phyloP scores from a whole-genome alignment of 2,888 invertebrate species.

The Drosophila mimica region DNA sequence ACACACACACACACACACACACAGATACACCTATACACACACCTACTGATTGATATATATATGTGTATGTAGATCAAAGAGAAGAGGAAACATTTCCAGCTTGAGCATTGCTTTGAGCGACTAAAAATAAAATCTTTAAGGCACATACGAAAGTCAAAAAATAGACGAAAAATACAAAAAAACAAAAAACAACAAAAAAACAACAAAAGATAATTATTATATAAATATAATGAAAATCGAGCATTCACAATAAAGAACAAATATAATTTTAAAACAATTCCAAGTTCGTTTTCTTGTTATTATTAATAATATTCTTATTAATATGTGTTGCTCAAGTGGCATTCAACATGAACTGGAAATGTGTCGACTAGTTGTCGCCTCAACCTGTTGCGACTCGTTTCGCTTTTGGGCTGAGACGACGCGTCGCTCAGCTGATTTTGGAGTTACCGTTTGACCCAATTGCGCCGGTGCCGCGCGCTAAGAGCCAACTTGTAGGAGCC shows the following conservation, averaged over 20 bases:
- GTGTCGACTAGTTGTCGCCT: slow-evolving; percentile 15
- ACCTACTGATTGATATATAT: slow-evolving; percentile 10
- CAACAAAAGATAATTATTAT: slow-evolving; percentile 24
- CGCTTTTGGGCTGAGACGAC: neutral
- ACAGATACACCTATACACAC: slow-evolving; percentile 12
- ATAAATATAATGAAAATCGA: slow-evolving; percentile 35
- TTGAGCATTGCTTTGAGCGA: slow-evolving; percentile 16
- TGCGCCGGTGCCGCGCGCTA: slow-evolving; percentile 38
- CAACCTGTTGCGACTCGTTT: slow-evolving; percentile 31
- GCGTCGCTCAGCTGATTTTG: slow-evolving; percentile 58
- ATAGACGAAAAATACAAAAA: neutral
- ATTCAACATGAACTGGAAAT: slow-evolving; percentile 1
- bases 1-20: slow-evolving; percentile 4
- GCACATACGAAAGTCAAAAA: slow-evolving; percentile 21
- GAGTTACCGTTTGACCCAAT: slow-evolving; percentile 71
- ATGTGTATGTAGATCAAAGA: slow-evolving; percentile 16
- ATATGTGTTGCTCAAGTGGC: neutral
- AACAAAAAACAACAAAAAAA: neutral
- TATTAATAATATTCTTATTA: neutral
- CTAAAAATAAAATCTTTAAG: slow-evolving; percentile 16
- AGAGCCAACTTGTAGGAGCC: slow-evolving; percentile 16
- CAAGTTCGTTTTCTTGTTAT: neutral
- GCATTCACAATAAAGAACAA: slow-evolving; percentile 55
- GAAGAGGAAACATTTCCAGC: slow-evolving; percentile 23
- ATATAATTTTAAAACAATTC: slow-evolving; percentile 50